phyloP scores from a whole-genome alignment of 37 sponge, comb jelly and placozoan genomes.

The Beroe forskalii region DNA sequence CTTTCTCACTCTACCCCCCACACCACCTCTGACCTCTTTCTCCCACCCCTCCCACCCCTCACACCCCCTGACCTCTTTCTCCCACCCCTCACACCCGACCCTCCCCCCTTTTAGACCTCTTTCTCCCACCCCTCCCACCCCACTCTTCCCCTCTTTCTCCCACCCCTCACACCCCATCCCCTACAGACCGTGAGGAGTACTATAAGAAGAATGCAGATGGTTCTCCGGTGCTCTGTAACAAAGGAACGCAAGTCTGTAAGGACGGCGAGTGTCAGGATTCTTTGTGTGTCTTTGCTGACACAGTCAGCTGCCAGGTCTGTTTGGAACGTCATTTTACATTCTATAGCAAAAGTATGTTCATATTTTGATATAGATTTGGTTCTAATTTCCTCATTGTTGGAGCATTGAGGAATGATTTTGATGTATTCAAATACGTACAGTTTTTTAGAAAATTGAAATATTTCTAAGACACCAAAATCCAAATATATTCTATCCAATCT shows the following conservation, averaged over 20 bases:
- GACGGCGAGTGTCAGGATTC: neutral
- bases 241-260: conserved; percentile 11
- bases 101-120: too few species aligned
- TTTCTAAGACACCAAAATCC: neutral
- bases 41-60: too few species aligned
- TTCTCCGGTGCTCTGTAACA: neutral
- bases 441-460: neutral
- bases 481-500: neutral
- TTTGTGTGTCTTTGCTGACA: neutral
- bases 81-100: too few species aligned
- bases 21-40: too few species aligned
- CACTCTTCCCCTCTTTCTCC: too few species aligned
- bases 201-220: neutral
- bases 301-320: conserved; percentile 49
- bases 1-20: too few species aligned
- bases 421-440: neutral
- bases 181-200: conserved; percentile 29
- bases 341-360: too few species aligned
- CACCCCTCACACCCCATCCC: too few species aligned
- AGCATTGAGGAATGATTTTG: neutral
- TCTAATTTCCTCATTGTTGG: neutral
- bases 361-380: too few species aligned
- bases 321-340: too few species aligned
- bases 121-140: too few species aligned
- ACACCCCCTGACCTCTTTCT: too few species aligned